These are phyloP conservation scores for Pelobates cultripes DNA, from an alignment of 2,797 vertebrate genomes.

Conservation along the genomic window DNA sequence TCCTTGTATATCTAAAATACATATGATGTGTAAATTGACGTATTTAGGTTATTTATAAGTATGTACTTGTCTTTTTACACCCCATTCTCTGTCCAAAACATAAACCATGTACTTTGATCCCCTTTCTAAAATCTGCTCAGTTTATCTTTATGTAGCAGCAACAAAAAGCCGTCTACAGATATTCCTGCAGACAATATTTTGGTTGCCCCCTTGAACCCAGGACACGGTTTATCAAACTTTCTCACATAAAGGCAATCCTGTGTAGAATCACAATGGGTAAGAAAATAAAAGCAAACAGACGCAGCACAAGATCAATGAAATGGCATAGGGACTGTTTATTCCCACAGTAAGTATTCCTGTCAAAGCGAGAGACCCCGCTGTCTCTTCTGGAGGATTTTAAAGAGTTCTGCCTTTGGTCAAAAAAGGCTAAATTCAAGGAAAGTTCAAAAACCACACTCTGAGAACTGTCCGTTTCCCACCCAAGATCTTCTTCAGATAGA, in stretches of 20 bases:
- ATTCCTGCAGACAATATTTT: background rate
- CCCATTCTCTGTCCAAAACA: background rate
- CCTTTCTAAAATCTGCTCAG: background rate
- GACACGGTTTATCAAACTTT: background rate
- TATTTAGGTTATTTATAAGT: too few species aligned
- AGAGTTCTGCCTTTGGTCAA: background rate
- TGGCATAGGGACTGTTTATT: constrained; percentile 12
- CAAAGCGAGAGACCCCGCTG: constrained; percentile 1
- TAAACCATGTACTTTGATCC: background rate
- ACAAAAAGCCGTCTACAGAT: background rate
- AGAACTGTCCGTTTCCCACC: constrained; percentile 17
- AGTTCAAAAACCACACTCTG: constrained; percentile 7
- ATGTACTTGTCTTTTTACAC: background rate
- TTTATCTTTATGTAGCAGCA: background rate
- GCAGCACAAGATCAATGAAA: background rate
- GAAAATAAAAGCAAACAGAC: background rate
- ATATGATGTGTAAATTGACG: too few species aligned
- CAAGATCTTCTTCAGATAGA: constrained; percentile 45
- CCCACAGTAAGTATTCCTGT: constrained; percentile 16
- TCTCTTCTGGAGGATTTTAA: background rate
- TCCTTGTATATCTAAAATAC: too few species aligned
- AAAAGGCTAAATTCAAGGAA: background rate
- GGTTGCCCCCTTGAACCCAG: background rate
- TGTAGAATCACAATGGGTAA: background rate
- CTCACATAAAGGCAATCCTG: background rate